phyloP scores from a whole-genome alignment of 2,113 vertebrate species.

The Anas platyrhynchos region DNA sequence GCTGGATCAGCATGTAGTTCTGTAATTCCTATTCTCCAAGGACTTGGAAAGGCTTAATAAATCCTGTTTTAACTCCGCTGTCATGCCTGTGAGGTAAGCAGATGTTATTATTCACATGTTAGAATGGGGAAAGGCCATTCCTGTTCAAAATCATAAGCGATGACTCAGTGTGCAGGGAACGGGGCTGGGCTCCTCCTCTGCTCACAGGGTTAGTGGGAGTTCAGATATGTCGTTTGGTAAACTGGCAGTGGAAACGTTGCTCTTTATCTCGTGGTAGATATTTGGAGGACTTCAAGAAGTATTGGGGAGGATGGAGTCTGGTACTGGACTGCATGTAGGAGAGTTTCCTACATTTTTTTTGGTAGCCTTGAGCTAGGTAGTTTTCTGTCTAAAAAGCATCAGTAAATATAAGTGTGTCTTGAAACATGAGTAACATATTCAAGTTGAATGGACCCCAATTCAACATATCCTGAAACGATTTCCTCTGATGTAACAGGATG shows the following conservation, averaged over 20 bases:
- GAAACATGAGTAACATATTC: background rate
- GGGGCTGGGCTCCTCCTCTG: background rate
- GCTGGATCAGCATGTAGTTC: background rate
- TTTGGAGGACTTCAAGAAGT: background rate
- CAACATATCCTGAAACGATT: background rate
- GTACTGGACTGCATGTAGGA: background rate
- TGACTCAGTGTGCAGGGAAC: background rate
- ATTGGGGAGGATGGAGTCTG: background rate
- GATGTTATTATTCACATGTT: background rate
- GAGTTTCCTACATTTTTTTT: background rate
- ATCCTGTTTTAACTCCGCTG: background rate
- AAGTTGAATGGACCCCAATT: background rate
- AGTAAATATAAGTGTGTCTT: background rate
- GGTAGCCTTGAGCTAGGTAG: background rate
- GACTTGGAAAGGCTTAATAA: background rate
- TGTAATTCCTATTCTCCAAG: background rate
- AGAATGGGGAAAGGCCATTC: background rate
- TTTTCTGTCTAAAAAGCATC: background rate
- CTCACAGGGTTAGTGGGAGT: background rate
- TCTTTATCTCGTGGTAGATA: background rate
- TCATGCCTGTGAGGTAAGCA: background rate
- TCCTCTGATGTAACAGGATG: background rate
- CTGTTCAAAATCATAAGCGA: background rate
- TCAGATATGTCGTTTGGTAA: conserved; percentile 1
- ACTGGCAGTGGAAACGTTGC: background rate